A percentile compares a stretch with the other conserved stretches of the same genome.
These are phyloP conservation scores for Hetaerina americana DNA, from an alignment of 1,140 invertebrate species.

Conservation along the genomic window DNA sequence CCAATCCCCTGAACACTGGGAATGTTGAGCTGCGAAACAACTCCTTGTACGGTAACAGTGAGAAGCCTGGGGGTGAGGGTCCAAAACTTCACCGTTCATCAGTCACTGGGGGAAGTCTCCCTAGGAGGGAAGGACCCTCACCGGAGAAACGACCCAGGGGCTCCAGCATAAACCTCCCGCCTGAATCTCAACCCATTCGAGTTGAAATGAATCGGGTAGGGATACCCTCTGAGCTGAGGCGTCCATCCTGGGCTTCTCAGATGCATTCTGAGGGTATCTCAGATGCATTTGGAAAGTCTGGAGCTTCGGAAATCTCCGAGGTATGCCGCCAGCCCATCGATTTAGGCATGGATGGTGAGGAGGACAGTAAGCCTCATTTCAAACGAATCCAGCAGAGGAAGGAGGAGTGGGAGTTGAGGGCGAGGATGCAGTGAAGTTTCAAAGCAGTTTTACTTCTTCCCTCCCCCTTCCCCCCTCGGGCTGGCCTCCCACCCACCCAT, in stretches of 20 bases:
- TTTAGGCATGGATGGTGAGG: not conserved
- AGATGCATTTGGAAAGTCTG: not conserved
- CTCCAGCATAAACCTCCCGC: not conserved
- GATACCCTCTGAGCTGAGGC: not conserved
- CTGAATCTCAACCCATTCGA: not conserved
- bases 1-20: not conserved
- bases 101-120: not conserved
- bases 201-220: not conserved
- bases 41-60: not conserved
- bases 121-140: not conserved
- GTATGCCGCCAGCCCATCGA: not conserved
- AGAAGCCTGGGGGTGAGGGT: not conserved
- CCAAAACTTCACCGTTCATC: not conserved
- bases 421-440: not conserved
- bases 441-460: too few species aligned
- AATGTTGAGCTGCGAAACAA: too few species aligned
- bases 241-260: not conserved
- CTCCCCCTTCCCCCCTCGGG: too few species aligned
- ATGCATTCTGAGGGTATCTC: not conserved
- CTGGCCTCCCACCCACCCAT: too few species aligned
- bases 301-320: too few species aligned
- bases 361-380: not conserved
- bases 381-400: not conserved
- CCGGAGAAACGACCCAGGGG: not conserved
- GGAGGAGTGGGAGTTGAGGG: not conserved